Conservation (phyloP, 2,113 vertebrate species). For the Triplophysa rosa region DNA sequence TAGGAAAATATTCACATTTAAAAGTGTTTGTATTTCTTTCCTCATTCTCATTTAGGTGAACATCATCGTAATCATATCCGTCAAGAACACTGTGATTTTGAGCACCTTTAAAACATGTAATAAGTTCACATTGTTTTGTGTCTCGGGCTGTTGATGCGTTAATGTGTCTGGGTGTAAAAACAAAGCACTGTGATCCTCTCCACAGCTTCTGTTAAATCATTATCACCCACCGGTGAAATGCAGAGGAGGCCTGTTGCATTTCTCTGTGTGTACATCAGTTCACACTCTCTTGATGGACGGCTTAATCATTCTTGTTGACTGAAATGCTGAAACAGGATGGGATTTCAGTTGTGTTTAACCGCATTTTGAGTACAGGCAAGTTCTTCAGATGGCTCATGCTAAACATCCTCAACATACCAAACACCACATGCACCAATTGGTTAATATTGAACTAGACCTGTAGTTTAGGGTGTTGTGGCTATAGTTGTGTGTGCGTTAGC, state of each 20-base stretch:
- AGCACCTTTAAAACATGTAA: neutral
- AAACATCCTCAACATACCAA: too few species aligned
- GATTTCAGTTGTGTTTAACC: neutral
- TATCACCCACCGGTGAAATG: constrained; percentile 22
- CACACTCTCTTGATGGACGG: neutral
- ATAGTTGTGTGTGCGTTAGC: too few species aligned
- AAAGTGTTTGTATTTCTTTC: constrained; percentile 14
- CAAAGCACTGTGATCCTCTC: neutral
- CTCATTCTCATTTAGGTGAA: neutral
- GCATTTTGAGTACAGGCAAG: neutral
- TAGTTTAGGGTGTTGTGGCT: too few species aligned
- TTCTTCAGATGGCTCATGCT: neutral
- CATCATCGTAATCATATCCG: neutral
- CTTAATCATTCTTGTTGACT: constrained; percentile 19
- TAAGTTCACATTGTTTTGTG: neutral
- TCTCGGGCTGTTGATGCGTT: neutral
- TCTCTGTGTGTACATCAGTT: constrained; percentile 19
- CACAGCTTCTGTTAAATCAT: constrained; percentile 23
- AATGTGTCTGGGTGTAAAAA: neutral
- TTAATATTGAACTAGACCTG: too few species aligned
- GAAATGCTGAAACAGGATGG: neutral
- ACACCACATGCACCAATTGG: too few species aligned
- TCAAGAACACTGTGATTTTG: neutral
- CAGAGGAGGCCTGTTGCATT: constrained; percentile 24
- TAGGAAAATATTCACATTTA: neutral